Evolutionary conservation across 2,113 vertebrate genomes (phyloP), one percentile per base, ranked within the genome.

Genomic region (Plecotus auritus): DNA sequence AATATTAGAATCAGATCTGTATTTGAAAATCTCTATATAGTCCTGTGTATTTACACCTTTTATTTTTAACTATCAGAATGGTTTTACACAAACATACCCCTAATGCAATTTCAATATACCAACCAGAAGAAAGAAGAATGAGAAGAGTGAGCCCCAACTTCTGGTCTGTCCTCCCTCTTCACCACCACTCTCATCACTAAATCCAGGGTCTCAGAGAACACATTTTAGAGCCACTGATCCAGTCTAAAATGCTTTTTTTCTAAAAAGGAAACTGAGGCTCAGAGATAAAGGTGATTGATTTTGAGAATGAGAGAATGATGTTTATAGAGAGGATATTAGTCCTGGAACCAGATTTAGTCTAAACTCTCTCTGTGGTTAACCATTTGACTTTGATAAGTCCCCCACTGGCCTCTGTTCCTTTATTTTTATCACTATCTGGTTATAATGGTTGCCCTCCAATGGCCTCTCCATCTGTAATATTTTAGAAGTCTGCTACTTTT

Each of bases 401-500:
- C 40, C 28, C 47, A 37, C 26, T 76, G 14, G 20, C 40, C 26
- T 85, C 47, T 74, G 6, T 61, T 37, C 16, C 10, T 87, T 66
- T 51, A 45, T 32, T 86, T 94, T 70, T 66, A 80, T n/a, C 69
- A 32, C 30, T 56, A n/a, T 45, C 28, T 23, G 42, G 4, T 40
- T 85, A 2, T 26, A 84, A 87, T n/a, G n/a, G 5, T 77, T 76
- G 54, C n/a, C 42, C 81, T 93, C 37, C 37, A 90, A 10, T 23
- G 42, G 10, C 20, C 42, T 51, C 87, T 80, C 12, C 28, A 61
- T 59, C 45, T 88, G 18, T 70, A 93, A 32, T 56, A 80, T 59
- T 96, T 95, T 80, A 90, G 23, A 92, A 95, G 22, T 69, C 32
- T 72, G 45, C 51, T 90, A 40, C 13, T 83, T 88, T 67, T 95